Percentiles rank a stretch among this genome's conserved stretches.
Conservation (phyloP, 1,140 invertebrate species). For the Euglossa dilemma region DNA sequence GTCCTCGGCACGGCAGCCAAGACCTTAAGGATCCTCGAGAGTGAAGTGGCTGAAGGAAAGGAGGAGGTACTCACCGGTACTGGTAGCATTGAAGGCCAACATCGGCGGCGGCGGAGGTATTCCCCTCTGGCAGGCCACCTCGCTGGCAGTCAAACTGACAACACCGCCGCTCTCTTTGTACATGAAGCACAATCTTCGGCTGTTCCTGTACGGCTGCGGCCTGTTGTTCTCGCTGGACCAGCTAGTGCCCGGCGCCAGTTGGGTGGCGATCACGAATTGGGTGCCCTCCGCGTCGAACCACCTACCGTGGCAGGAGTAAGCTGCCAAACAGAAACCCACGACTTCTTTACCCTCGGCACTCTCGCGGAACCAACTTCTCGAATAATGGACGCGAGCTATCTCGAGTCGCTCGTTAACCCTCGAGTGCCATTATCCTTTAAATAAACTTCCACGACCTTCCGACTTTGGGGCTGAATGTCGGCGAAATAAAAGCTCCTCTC, state of each 20-base stretch:
- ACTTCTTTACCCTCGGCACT: constrained; percentile 2
- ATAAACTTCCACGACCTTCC: constrained; percentile 52
- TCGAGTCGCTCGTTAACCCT: constrained; percentile 58
- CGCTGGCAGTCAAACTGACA: constrained; percentile 82
- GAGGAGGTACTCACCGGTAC: constrained; percentile 80
- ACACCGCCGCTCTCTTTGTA: constrained; percentile 82
- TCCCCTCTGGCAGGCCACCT: constrained; percentile 82
- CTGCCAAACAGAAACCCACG: constrained; percentile 81
- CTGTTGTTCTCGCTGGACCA: constrained; percentile 79
- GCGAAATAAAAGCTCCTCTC: constrained; percentile 15
- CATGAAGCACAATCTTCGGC: constrained; percentile 84
- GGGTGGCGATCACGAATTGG: constrained; percentile 90
- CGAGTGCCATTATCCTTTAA: constrained; percentile 64
- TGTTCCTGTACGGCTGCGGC: constrained; percentile 81
- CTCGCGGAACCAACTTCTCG: constrained; percentile 45
- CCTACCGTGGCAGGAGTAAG: constrained; percentile 92
- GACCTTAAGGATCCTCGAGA: constrained; percentile 38
- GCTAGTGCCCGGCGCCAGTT: constrained; percentile 82
- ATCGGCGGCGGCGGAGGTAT: constrained; percentile 78
- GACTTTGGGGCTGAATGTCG: background rate
- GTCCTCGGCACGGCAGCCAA: background rate
- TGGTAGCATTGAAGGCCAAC: constrained; percentile 84
- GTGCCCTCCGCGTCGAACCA: constrained; percentile 88
- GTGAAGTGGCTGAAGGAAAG: constrained; percentile 40
- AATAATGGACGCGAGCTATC: constrained; percentile 44